Percentiles rank a stretch among this genome's conserved stretches.
Conservation (phyloP, 2,797 vertebrate genomes). For the Chaetodon trifasciatus region DNA sequence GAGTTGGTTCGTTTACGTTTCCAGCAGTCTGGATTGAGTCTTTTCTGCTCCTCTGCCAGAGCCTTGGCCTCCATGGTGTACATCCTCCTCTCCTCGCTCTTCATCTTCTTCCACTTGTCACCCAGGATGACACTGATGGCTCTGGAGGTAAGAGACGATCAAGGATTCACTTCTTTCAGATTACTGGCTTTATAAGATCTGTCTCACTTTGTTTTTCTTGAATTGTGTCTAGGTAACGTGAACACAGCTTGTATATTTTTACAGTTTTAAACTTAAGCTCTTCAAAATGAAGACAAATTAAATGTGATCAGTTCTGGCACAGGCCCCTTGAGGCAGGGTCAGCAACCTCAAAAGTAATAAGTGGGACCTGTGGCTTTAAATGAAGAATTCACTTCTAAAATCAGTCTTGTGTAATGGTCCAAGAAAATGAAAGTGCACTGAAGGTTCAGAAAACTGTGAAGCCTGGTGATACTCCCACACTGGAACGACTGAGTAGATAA, state of each 20-base stretch:
- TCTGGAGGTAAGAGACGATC: conserved; percentile 81
- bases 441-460: not conserved
- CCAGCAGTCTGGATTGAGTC: conserved; percentile 99
- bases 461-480: not conserved
- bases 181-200: not conserved
- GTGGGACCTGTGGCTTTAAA: not conserved
- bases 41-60: conserved; percentile 98
- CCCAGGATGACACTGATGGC: conserved; percentile 99
- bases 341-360: not conserved
- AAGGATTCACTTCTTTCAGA: not conserved
- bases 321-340: not conserved
- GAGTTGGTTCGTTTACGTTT: conserved; percentile 99
- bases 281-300: not conserved
- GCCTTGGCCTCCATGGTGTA: conserved; percentile 99
- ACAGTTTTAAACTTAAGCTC: not conserved
- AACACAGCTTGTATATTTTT: not conserved
- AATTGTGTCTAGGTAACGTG: not conserved
- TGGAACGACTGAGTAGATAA: not conserved
- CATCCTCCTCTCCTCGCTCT: conserved; percentile 96
- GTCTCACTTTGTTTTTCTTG: not conserved
- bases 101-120: conserved; percentile 99
- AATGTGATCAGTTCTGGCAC: not conserved
- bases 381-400: not conserved
- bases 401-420: not conserved
- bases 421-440: not conserved